phyloP scores from a whole-genome alignment of 2,113 vertebrate species.

The Calidris pugnax region DNA sequence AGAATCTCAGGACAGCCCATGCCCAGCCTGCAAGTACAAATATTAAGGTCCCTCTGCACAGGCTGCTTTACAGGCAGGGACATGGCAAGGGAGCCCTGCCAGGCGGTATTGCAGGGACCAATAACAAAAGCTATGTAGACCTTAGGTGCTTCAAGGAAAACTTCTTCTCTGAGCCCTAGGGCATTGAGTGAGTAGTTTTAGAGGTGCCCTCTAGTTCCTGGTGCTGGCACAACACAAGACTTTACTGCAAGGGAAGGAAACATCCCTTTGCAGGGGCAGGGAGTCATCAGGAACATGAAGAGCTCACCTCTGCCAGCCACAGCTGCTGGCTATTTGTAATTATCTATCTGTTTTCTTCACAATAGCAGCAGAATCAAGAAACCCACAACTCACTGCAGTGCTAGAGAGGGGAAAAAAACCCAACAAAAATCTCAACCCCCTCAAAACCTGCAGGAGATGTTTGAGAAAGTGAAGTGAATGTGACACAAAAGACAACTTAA shows the following conservation, averaged over 20 bases:
- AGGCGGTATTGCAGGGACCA: background rate
- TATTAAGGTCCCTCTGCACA: background rate
- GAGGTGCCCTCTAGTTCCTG: background rate
- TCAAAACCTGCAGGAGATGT: background rate
- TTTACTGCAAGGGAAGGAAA: background rate
- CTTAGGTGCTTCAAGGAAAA: background rate
- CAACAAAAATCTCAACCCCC: background rate
- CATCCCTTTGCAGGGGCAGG: background rate
- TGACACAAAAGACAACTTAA: slow-evolving; percentile 13
- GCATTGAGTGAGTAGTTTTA: background rate
- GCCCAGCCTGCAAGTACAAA: background rate
- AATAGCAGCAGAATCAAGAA: background rate
- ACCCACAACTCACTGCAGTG: background rate
- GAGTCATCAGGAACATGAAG: background rate
- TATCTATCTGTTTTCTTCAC: background rate
- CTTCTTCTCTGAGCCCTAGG: background rate
- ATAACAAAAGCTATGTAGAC: background rate
- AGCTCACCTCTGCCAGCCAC: background rate
- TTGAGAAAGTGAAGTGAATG: background rate
- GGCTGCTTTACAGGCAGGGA: background rate
- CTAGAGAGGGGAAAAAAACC: background rate
- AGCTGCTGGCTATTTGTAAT: background rate
- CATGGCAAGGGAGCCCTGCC: background rate
- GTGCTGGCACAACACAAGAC: background rate
- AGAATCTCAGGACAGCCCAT: background rate